phyloP scores from a whole-genome alignment of 1,140 invertebrate genomes.

The Popillia japonica region DNA sequence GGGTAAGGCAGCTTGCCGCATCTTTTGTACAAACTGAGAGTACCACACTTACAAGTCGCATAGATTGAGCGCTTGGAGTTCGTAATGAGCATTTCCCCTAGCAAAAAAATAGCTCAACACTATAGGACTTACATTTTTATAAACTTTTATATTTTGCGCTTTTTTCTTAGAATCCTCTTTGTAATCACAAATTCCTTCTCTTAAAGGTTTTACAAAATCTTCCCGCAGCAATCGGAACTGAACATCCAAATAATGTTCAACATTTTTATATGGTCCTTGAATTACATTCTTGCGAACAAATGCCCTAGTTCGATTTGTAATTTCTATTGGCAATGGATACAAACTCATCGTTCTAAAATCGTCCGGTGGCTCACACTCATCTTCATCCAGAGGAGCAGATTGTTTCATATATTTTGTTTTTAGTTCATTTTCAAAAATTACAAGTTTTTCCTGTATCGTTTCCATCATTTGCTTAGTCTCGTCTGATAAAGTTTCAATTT shows the following conservation, averaged over 20 bases:
- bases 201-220: conserved; percentile 72
- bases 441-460: not conserved
- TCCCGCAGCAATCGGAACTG: conserved; percentile 80
- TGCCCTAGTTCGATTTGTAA: conserved; percentile 51
- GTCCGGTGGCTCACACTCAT: conserved; percentile 60
- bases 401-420: not conserved
- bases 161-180: not conserved
- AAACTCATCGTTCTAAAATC: conserved; percentile 62
- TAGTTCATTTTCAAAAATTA: not conserved
- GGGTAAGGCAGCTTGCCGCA: too few species aligned
- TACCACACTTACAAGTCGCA: too few species aligned
- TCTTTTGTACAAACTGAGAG: too few species aligned
- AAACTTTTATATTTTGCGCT: conserved; percentile 13
- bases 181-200: conserved; percentile 64
- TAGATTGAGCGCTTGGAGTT: too few species aligned
- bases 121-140: conserved; percentile 23
- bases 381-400: conserved; percentile 14
- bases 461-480: not conserved
- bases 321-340: conserved; percentile 59
- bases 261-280: conserved; percentile 68
- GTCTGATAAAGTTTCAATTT: not conserved
- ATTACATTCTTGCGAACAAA: conserved; percentile 69
- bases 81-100: too few species aligned
- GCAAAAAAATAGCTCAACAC: too few species aligned
- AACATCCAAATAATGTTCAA: conserved; percentile 78